Evolutionary conservation across 2,797 vertebrate genomes (phyloP), one percentile per base, ranked within the genome.

Genomic region (Acanthurus tractus): DNA sequence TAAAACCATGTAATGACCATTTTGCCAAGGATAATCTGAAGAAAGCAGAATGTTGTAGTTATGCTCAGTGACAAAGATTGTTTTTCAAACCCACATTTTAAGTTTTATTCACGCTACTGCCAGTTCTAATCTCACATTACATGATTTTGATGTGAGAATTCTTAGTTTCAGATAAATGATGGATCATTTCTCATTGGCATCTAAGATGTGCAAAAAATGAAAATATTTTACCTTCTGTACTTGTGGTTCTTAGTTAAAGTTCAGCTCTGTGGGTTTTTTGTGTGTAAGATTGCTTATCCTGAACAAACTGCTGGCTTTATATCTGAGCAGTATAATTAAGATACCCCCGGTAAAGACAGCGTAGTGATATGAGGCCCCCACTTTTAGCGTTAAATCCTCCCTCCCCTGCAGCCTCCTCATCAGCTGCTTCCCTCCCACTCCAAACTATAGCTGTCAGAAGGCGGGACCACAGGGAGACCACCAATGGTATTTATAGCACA

Each of bases 401-500:
- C 25, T 88, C 17, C 71, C 34, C 29, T 48, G 29, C 48, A 40
- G 63, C 80, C 54, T 89, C 79, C 67, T 64, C 57, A 84, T 93
- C 94, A 93, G 93, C 94, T 94, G 93, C 90, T 93, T 89, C 91
- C 86, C 59, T 92, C 87, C 88, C 86, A 91, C 83, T 87, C 63
- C 72, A 52, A 63, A 76, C 92, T 93, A 61, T 72, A 85, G 83
- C 92, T 95, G 92, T 94, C 95, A 91, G 88, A 85, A 73, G 91
- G 88, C 75, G 87, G 88, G 88, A 88, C 89, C 86, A 86, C 85
- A 74, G 88, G 93, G 92, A 88, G 88, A 85, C 89, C 83, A 84
- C 73, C 79, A 71, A 81, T 78, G 90, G 88, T 95, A 93, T 96
- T 96, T 95, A 95, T 94, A 95, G 94, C 81, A 20, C 70, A 57